Conservation (phyloP, 2,113 vertebrate species). For the Sinocyclocheilus anshuiensis region DNA sequence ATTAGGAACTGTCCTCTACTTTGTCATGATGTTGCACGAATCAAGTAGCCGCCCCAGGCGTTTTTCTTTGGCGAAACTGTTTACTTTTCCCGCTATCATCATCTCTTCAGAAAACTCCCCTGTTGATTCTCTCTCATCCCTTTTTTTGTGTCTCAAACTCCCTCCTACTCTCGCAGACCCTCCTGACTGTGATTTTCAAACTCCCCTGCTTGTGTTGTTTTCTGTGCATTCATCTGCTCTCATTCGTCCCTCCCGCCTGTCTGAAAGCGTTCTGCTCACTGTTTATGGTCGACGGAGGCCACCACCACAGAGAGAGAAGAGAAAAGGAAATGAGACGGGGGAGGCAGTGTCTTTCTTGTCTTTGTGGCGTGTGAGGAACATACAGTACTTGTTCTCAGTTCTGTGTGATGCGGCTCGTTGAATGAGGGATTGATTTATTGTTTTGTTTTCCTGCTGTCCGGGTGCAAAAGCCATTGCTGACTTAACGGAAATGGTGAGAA, state of each 20-base stretch:
- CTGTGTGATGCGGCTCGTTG: not conserved
- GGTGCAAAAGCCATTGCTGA: constrained; percentile 6
- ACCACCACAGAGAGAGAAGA: constrained; percentile 8
- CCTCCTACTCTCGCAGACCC: constrained; percentile 10
- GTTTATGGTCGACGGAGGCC: constrained; percentile 39
- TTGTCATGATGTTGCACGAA: not conserved
- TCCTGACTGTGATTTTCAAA: not conserved
- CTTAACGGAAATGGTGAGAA: not conserved
- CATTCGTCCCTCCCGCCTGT: constrained; percentile 4
- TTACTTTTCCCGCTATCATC: constrained; percentile 25
- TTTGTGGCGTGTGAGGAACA: constrained; percentile 47
- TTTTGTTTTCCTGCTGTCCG: not conserved
- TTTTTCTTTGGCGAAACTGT: not conserved
- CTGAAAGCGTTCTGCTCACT: constrained; percentile 9
- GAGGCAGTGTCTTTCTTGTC: constrained; percentile 11
- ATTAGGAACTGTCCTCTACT: not conserved
- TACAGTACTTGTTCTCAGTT: not conserved
- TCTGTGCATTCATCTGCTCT: constrained; percentile 24
- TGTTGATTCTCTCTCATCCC: not conserved
- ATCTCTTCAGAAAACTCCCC: not conserved
- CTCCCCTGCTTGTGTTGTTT: constrained; percentile 12
- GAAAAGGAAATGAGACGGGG: constrained; percentile 26
- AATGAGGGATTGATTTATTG: constrained; percentile 2
- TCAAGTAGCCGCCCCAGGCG: not conserved
- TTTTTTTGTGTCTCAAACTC: not conserved